Conservation (phyloP, 2,797 vertebrate species). For the Karalla daura region DNA sequence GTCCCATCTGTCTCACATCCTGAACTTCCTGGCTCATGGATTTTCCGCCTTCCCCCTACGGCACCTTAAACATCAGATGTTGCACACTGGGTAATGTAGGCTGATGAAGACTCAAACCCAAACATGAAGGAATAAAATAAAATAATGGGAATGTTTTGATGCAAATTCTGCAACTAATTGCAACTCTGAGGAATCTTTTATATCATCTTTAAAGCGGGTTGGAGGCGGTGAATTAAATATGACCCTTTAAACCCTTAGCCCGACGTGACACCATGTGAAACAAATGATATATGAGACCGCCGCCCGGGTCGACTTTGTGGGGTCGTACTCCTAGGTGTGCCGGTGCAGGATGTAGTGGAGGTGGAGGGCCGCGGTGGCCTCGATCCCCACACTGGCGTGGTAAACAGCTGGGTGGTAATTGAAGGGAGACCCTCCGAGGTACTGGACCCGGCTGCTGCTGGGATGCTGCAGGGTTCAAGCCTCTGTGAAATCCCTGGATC, state of each 20-base stretch:
- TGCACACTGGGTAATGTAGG: constrained; percentile 1
- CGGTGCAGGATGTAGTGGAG: constrained; percentile 10
- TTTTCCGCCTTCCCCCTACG: constrained; percentile 14
- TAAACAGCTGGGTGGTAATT: constrained; percentile 81
- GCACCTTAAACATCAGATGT: constrained; percentile 8
- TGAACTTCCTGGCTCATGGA: constrained; percentile 30
- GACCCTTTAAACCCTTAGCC: neutral
- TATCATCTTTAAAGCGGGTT: neutral
- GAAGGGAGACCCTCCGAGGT: constrained; percentile 67
- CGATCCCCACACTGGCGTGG: constrained; percentile 49
- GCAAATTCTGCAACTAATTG: neutral
- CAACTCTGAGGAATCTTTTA: neutral
- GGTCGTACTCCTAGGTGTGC: neutral
- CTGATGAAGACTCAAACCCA: constrained; percentile 1
- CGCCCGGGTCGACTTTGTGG: neutral
- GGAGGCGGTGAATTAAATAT: neutral
- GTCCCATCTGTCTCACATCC: constrained; percentile 58
- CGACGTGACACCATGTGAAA: too few relatives aligned
- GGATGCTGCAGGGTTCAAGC: constrained; percentile 57
- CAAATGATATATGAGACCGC: neutral
- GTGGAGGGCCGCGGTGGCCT: constrained; percentile 41
- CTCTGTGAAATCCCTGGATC: constrained; percentile 69
- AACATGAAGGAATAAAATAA: neutral
- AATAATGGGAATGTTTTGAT: neutral
- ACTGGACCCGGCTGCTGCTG: constrained; percentile 56